A percentile compares a stretch with the other conserved stretches of the same genome.
These are phyloP conservation scores for Panurus biarmicus DNA, from an alignment of 2,113 vertebrate genomes.

Conservation along the genomic window DNA sequence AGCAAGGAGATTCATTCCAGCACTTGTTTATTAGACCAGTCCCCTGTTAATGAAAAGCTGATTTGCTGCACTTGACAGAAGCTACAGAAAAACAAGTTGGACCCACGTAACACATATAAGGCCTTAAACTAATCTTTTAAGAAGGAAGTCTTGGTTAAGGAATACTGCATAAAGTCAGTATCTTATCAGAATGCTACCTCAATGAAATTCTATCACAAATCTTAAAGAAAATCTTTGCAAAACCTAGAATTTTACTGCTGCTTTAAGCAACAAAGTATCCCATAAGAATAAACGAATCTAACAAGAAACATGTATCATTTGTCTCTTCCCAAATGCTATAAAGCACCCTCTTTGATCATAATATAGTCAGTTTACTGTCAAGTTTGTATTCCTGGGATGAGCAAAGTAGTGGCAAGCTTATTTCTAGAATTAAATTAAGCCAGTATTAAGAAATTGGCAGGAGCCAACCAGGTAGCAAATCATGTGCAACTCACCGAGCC, in stretches of 20 bases:
- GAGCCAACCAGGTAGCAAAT: background rate
- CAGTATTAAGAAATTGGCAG: background rate
- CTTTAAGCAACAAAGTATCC: background rate
- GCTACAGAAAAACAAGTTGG: background rate
- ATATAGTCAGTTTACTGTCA: background rate
- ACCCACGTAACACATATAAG: background rate
- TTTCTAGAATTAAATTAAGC: background rate
- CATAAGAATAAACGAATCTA: background rate
- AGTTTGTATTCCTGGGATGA: background rate
- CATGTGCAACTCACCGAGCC: conserved; percentile 71
- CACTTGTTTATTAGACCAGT: background rate
- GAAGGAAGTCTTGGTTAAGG: background rate
- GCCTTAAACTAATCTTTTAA: background rate
- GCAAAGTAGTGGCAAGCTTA: background rate
- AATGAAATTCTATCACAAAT: background rate
- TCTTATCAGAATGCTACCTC: background rate
- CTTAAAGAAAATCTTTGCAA: background rate
- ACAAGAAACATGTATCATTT: background rate
- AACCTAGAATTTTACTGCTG: background rate
- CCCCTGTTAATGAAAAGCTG: background rate
- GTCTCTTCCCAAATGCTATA: background rate
- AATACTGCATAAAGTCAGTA: background rate
- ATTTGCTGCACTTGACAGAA: background rate
- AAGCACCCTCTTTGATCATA: background rate
- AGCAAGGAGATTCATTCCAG: background rate